Conservation (phyloP, 2,888 invertebrate species). For the Timema cristinae region DNA sequence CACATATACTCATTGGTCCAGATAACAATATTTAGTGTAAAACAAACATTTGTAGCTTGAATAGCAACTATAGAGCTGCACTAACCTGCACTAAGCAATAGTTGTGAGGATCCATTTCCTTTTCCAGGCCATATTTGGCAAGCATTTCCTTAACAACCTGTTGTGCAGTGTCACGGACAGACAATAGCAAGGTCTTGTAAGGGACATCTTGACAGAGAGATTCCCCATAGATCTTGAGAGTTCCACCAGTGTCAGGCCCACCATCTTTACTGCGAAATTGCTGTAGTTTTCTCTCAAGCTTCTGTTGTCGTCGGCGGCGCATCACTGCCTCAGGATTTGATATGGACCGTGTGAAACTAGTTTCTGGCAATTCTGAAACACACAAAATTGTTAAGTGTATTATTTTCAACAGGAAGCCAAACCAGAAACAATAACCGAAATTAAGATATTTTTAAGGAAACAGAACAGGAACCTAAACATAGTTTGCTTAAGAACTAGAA, state of each 20-base stretch:
- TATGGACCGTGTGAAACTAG: conserved; percentile 97
- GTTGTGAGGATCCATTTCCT: conserved; percentile 75
- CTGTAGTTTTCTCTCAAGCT: conserved; percentile 92
- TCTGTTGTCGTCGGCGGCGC: conserved; percentile 93
- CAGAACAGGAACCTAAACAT: no score
- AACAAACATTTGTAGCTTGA: not conserved
- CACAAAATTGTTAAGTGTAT: no score
- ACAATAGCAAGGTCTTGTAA: conserved; percentile 94
- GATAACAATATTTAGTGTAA: not conserved
- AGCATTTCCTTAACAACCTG: conserved; percentile 94
- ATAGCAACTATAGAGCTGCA: not conserved
- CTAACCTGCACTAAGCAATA: conserved; percentile 93
- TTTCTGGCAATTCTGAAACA: conserved; percentile 85
- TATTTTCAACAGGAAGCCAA: no score
- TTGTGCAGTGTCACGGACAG: conserved; percentile 87
- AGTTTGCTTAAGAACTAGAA: no score
- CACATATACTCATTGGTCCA: not conserved
- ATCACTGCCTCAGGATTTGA: conserved; percentile 99
- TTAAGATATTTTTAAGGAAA: no score
- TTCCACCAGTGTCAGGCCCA: conserved; percentile 89
- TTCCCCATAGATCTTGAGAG: conserved; percentile 93
- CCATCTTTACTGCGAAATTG: conserved; percentile 94
- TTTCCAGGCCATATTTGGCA: conserved; percentile 91
- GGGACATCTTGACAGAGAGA: conserved; percentile 95
- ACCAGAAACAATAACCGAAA: no score